Base-by-base conservation (phyloP, 2,113 vertebrate species). In the Mormyrus iriodes region DNA sequence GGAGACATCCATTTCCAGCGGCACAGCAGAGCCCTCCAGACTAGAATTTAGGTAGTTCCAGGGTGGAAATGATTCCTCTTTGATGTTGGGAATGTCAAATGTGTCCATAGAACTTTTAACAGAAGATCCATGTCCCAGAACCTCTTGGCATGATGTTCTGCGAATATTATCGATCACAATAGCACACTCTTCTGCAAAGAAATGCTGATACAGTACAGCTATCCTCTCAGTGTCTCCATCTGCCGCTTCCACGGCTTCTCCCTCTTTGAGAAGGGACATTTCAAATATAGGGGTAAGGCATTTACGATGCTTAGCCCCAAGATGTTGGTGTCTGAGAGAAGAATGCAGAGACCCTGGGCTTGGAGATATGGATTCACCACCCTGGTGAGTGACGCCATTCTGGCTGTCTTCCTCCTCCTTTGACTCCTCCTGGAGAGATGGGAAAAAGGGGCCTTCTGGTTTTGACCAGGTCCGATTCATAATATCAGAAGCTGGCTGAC, bases 161-260 rank as follows among this genome's bases (percentile, higher is more conserved):
- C 44, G 19, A 21, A 86, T 89, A 85, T 91, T 65, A 12, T 88
- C 48, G 10, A 91, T 61, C 1, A 92, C 79, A 0, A 58, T 27
- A 2, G 53, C 86, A 61, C 90, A 92, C 31, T 92, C 91, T 39
- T 85, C 24, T 7, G 79, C 83, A 61, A 91, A 92, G 27, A 92
- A 91, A 39, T 48, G 61, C 19, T 73, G 89, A 53, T 89, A 92
- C 3, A 86, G 82, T 8, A 87, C 12, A 12, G 42, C 44, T 6
- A 76, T 90, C 65, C 73, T 88, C 12, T 58, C 85, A 12, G 5
- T 3, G 12, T 1, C 55, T 31, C 51, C 82, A 24, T 42, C 44
- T 19, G 15, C n/a, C 19, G 21, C 1, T 24, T 49, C 21, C 42
- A 21, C n/a, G 1, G 42, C 44, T 3, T 31, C 46, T 19, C 35